A percentile compares a stretch with the other conserved stretches of the same genome.
phyloP scores from a whole-genome alignment of 2,797 vertebrate species.

The Parotocinclus haroldoi region DNA sequence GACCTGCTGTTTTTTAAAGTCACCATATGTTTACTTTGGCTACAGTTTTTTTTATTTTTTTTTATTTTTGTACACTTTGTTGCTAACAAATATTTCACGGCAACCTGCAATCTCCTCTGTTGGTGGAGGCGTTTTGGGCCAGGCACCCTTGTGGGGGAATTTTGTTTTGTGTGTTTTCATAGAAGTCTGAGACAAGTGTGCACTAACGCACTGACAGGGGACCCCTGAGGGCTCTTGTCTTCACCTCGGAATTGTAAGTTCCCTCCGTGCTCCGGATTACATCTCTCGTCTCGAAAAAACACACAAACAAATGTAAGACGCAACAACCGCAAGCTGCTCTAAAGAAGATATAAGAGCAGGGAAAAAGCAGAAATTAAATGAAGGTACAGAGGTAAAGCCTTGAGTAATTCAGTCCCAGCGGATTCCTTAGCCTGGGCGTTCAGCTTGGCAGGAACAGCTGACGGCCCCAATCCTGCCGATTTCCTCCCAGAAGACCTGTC shows the following conservation, averaged over 20 bases:
- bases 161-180: conserved; percentile 84
- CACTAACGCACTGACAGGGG: conserved; percentile 96
- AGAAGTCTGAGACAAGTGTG: conserved; percentile 92
- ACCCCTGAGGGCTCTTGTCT: conserved; percentile 98
- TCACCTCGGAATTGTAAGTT: conserved; percentile 98
- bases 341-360: neutral
- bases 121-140: conserved; percentile 90
- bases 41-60: no score
- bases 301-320: conserved; percentile 45
- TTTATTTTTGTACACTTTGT: conserved; percentile 47
- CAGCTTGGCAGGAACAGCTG: conserved; percentile 93
- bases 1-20: no score
- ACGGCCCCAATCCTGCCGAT: conserved; percentile 88
- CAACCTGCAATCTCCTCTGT: conserved; percentile 96
- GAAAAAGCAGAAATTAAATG: conserved; percentile 61
- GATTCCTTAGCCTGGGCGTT: conserved; percentile 86
- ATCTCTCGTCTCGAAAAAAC: conserved; percentile 53
- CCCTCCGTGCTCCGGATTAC: conserved; percentile 99
- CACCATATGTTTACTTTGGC: no score
- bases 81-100: conserved; percentile 84
- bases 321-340: conserved; percentile 55
- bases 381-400: conserved; percentile 92
- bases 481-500: conserved; percentile 86
- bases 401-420: conserved; percentile 97
- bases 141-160: conserved; percentile 94